These are phyloP conservation scores for Lophius piscatorius DNA, from an alignment of 2,113 vertebrate species.

Conservation along the genomic window DNA sequence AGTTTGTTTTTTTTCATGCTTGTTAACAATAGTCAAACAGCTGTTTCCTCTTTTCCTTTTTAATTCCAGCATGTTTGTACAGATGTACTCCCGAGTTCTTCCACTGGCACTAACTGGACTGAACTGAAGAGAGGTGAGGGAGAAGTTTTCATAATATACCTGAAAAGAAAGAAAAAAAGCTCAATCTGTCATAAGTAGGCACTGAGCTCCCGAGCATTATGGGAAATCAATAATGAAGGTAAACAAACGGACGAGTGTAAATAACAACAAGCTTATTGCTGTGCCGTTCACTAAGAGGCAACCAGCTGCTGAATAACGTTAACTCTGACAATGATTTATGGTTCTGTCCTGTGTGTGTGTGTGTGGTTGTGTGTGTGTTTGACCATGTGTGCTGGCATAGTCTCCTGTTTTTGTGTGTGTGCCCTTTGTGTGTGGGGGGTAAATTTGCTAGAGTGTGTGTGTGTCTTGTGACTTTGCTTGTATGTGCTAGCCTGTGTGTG, in stretches of 20 bases:
- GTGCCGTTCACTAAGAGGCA: slow-evolving; percentile 29
- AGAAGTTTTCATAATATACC: neutral
- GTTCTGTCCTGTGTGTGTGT: slow-evolving; percentile 8
- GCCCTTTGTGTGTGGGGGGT: neutral
- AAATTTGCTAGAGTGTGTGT: slow-evolving; percentile 27
- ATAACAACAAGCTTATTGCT: slow-evolving; percentile 40
- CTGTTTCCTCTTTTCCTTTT: slow-evolving; percentile 8
- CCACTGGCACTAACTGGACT: neutral
- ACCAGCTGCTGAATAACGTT: slow-evolving; percentile 52
- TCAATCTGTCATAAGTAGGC: neutral
- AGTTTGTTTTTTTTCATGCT: too few species aligned
- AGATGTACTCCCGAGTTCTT: slow-evolving; percentile 3
- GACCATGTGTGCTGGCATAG: slow-evolving; percentile 21
- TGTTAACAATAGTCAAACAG: too few species aligned
- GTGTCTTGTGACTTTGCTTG: slow-evolving; percentile 2
- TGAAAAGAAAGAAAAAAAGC: neutral
- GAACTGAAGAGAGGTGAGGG: neutral
- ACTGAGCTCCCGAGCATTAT: neutral
- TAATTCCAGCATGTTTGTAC: neutral
- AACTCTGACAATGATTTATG: slow-evolving; percentile 59
- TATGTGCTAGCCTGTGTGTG: slow-evolving; percentile 2
- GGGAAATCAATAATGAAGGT: slow-evolving; percentile 47
- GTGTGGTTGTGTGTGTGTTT: neutral
- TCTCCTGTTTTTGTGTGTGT: slow-evolving; percentile 26
- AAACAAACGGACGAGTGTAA: slow-evolving; percentile 52